Conservation (phyloP, 2,888 invertebrate species). For the Leptogaster cylindrica region DNA sequence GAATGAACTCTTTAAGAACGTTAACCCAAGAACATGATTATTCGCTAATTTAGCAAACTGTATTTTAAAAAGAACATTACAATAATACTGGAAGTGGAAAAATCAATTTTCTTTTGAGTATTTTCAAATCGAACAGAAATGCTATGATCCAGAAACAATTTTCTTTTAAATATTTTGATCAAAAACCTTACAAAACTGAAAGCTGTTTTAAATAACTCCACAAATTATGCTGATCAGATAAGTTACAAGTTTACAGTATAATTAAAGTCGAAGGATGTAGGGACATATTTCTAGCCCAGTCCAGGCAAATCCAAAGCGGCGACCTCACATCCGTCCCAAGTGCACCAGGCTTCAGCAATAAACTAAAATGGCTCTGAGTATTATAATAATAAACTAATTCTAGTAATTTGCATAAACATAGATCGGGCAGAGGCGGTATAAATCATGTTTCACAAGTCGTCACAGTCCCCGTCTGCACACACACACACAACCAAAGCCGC, state of each 20-base stretch:
- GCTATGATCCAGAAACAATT: too few species aligned
- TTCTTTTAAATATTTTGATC: too few species aligned
- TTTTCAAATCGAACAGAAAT: too few species aligned
- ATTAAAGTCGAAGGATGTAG: slow-evolving; percentile 19
- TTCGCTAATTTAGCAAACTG: too few species aligned
- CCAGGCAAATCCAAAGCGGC: too few species aligned
- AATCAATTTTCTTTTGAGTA: too few species aligned
- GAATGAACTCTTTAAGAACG: too few species aligned
- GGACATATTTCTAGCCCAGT: slow-evolving; percentile 29
- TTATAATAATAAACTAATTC: slow-evolving; percentile 43
- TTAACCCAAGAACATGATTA: too few species aligned
- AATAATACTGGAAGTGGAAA: too few species aligned
- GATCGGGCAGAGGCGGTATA: slow-evolving; percentile 36
- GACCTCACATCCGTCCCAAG: neutral
- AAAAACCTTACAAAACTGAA: too few species aligned
- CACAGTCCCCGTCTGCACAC: slow-evolving; percentile 16
- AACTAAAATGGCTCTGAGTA: slow-evolving; percentile 32
- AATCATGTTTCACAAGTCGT: slow-evolving; percentile 42
- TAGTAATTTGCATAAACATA: slow-evolving; percentile 42
- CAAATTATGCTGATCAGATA: slow-evolving; percentile 20
- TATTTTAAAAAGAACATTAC: too few species aligned
- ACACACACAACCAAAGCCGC: slow-evolving; percentile 1
- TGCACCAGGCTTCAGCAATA: slow-evolving; percentile 24
- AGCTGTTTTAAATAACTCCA: too few species aligned
- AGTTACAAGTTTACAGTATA: slow-evolving; percentile 11